Percentiles rank a stretch among this genome's conserved stretches.
Evolutionary conservation across 1,140 invertebrate species (phyloP).

Genomic region (Bombus difficillimus): DNA sequence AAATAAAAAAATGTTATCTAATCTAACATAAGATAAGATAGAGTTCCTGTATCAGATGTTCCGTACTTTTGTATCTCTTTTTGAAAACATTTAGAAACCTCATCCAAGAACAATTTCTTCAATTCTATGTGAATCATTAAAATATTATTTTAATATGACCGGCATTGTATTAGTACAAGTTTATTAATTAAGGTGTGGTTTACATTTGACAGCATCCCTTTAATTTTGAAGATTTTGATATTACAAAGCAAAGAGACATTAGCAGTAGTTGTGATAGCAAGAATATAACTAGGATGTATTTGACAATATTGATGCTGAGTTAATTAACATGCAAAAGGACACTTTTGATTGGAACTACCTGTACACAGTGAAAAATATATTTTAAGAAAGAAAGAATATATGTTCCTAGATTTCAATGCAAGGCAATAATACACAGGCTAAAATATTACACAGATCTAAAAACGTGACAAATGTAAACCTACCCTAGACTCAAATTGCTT

Average conservation of each 20-base stretch:
- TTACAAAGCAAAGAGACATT: slow-evolving; percentile 12
- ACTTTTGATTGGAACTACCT: slow-evolving; percentile 49
- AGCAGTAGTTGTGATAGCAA: slow-evolving; percentile 17
- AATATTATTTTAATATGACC: slow-evolving; percentile 29
- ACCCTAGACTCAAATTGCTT: slow-evolving; percentile 57
- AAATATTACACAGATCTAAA: slow-evolving; percentile 52
- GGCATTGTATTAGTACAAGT: slow-evolving; percentile 38
- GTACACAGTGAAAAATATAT: slow-evolving; percentile 40
- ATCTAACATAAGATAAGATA: slow-evolving; percentile 15
- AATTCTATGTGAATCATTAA: not conserved
- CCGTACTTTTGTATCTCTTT: not conserved
- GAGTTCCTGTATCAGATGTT: not conserved
- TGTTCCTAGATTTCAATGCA: slow-evolving; percentile 46
- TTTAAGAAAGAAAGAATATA: slow-evolving; percentile 26
- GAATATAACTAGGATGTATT: slow-evolving; percentile 34
- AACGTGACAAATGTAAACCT: slow-evolving; percentile 73
- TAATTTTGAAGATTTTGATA: not conserved
- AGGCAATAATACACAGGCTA: slow-evolving; percentile 50
- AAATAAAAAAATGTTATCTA: not conserved
- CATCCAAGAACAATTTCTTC: not conserved
- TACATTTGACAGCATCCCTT: slow-evolving; percentile 66
- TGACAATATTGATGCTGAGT: slow-evolving; percentile 50
- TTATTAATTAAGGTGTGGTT: slow-evolving; percentile 59
- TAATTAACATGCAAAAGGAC: slow-evolving; percentile 61
- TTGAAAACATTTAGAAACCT: not conserved